These are phyloP conservation scores for Amblyornis subalaris DNA, from an alignment of 2,113 vertebrate genomes.

Conservation along the genomic window DNA sequence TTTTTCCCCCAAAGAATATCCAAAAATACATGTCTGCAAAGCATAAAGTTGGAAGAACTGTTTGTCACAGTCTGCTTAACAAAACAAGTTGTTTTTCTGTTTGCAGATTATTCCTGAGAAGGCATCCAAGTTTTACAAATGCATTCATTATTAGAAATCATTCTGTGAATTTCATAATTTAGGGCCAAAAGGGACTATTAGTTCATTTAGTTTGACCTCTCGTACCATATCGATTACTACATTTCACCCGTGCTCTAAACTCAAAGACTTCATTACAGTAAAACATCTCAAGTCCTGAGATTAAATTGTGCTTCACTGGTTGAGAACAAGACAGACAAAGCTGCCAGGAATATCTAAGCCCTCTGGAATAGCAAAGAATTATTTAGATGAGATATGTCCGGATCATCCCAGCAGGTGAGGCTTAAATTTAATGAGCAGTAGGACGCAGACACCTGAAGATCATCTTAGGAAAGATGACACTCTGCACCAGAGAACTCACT, in stretches of 20 bases:
- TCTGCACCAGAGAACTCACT: background rate
- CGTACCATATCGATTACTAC: background rate
- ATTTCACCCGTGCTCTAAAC: background rate
- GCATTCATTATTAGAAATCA: constrained; percentile 9
- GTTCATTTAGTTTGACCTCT: background rate
- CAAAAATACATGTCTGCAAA: constrained; percentile 44
- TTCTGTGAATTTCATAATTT: background rate
- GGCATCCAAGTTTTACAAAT: background rate
- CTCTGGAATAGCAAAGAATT: background rate
- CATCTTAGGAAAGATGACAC: background rate
- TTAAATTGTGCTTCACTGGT: background rate
- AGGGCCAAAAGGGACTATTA: background rate
- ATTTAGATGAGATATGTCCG: background rate
- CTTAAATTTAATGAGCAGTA: constrained; percentile 17
- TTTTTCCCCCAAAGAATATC: constrained; percentile 42
- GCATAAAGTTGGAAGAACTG: constrained; percentile 32
- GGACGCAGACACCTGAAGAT: background rate
- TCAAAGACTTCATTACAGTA: background rate
- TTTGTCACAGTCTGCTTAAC: constrained; percentile 41
- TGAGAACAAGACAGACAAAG: constrained; percentile 16
- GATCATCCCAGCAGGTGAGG: background rate
- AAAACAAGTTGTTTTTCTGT: constrained; percentile 35
- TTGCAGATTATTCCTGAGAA: constrained; percentile 12
- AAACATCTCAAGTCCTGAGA: background rate
- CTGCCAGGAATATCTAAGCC: background rate